Evolutionary conservation across 2,113 vertebrate genomes (phyloP).

Genomic region (Pygoscelis adeliae): DNA sequence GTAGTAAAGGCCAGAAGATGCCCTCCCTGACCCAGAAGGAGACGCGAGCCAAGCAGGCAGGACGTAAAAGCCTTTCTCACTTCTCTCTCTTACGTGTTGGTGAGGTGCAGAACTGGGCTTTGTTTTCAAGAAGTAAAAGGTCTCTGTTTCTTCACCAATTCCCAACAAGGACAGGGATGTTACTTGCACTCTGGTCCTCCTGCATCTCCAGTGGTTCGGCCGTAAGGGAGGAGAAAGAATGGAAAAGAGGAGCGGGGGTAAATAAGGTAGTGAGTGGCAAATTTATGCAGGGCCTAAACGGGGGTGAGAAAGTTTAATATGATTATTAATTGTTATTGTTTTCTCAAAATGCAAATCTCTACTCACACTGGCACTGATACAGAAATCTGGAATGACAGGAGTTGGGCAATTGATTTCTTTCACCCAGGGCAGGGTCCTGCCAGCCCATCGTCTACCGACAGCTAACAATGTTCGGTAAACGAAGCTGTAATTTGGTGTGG

Average conservation of each 20-base stretch:
- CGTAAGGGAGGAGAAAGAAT: not conserved
- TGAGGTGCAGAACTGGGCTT: not conserved
- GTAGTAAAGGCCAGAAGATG: not conserved
- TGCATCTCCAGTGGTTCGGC: no score
- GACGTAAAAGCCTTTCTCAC: not conserved
- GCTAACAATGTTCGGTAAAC: not conserved
- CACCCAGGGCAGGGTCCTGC: not conserved
- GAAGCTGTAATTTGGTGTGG: not conserved
- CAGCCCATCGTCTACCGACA: not conserved
- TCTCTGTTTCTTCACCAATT: not conserved
- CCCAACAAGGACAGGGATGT: fast-evolving
- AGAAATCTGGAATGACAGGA: not conserved
- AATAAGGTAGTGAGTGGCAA: not conserved
- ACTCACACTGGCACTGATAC: not conserved
- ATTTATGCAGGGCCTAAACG: fast-evolving
- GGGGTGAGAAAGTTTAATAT: not conserved
- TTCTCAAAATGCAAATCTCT: not conserved
- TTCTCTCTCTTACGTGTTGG: not conserved
- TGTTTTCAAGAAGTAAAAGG: not conserved
- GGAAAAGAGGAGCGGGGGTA: not conserved
- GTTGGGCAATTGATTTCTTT: not conserved
- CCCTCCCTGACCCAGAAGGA: not conserved
- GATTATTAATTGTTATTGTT: not conserved
- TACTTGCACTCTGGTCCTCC: not conserved
- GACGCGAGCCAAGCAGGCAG: not conserved